Percentiles rank a stretch among this genome's conserved stretches.
phyloP scores from a whole-genome alignment of 2,888 invertebrate species.

The Thymelicus sylvestris region DNA sequence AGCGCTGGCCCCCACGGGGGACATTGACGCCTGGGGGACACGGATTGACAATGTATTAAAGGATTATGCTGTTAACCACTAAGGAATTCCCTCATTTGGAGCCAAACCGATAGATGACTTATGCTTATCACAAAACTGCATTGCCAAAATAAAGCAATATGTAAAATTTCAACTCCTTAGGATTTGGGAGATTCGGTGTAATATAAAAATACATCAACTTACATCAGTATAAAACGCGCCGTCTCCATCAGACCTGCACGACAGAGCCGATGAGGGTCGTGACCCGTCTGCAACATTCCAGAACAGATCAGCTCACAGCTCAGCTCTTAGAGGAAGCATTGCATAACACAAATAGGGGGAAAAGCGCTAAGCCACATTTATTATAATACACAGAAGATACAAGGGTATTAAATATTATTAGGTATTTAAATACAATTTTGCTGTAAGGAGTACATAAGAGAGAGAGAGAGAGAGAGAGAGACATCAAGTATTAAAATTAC shows the following conservation, averaged over 20 bases:
- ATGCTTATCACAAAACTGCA: too few relatives aligned
- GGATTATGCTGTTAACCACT: background rate
- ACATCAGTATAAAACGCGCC: constrained; percentile 64
- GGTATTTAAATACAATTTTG: background rate
- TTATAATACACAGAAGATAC: background rate
- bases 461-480: too few relatives aligned
- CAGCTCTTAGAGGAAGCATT: background rate
- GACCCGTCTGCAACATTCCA: constrained; percentile 64
- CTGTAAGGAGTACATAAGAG: background rate
- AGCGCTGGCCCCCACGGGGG: constrained; percentile 88
- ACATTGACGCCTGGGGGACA: constrained; percentile 85
- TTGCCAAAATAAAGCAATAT: too few relatives aligned
- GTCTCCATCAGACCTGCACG: constrained; percentile 70
- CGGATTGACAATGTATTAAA: too few relatives aligned
- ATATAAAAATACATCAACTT: constrained; percentile 47
- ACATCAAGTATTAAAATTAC: too few relatives aligned
- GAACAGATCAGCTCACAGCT: background rate
- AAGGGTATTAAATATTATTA: too few relatives aligned
- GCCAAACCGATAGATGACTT: too few relatives aligned
- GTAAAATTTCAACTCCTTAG: too few relatives aligned
- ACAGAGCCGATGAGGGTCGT: constrained; percentile 75
- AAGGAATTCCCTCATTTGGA: too few relatives aligned
- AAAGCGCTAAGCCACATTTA: background rate
- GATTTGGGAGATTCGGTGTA: too few relatives aligned
- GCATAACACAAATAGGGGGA: background rate